A percentile compares a stretch with the other conserved stretches of the same genome.
These are phyloP conservation scores for Archilochus colubris DNA, from an alignment of 2,113 vertebrate genomes.

Conservation along the genomic window DNA sequence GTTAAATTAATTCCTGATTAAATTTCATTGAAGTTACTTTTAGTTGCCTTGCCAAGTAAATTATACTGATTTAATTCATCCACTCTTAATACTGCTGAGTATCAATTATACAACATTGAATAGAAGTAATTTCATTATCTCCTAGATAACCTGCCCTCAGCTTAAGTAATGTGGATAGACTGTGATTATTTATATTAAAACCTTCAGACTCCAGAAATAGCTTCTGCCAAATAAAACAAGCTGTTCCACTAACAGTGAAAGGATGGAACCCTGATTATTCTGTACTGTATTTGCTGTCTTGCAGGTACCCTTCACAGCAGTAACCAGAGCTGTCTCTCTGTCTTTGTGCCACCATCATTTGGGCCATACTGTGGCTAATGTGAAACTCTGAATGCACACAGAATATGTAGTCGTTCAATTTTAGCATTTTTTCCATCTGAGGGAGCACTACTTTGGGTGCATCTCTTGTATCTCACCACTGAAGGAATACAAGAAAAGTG, in stretches of 20 bases:
- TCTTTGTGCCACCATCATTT: neutral
- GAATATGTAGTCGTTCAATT: neutral
- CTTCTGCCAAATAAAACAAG: neutral
- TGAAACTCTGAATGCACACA: neutral
- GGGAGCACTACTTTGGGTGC: neutral
- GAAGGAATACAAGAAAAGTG: neutral
- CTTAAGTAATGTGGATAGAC: neutral
- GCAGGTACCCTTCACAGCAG: neutral
- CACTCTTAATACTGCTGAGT: neutral
- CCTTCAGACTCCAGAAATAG: neutral
- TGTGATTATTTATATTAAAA: neutral
- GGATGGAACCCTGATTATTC: neutral
- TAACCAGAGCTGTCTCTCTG: neutral
- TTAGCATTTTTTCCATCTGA: neutral
- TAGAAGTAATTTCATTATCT: neutral
- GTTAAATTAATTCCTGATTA: neutral
- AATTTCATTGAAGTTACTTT: neutral
- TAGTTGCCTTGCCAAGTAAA: neutral
- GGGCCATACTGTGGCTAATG: neutral
- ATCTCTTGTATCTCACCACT: neutral
- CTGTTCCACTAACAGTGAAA: neutral
- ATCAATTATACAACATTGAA: slow-evolving; percentile 25
- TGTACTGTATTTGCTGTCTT: neutral
- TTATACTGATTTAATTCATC: neutral
- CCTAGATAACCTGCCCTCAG: neutral